Conservation (phyloP, 2,888 invertebrate species). For the Cantharis lateralis region DNA sequence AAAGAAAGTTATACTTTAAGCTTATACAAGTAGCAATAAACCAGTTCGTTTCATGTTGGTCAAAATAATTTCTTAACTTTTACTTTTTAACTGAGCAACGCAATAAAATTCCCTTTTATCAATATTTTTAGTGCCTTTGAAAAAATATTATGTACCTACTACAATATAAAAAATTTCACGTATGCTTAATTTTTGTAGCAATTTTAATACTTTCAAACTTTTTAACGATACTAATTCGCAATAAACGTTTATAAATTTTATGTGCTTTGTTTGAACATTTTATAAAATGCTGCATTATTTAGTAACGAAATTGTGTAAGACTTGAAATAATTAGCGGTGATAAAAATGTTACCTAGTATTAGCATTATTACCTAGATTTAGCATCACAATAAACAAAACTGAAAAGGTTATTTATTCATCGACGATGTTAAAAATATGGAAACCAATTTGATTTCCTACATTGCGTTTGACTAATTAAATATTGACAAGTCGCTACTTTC, state of each 20-base stretch:
- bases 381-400: neutral
- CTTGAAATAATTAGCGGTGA: neutral
- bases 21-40: neutral
- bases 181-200: neutral
- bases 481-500: neutral
- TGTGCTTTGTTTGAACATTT: neutral
- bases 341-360: neutral
- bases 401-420: neutral
- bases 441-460: neutral
- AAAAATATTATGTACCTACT: neutral
- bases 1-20: neutral
- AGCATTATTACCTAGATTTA: neutral
- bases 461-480: neutral
- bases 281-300: neutral
- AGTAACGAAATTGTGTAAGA: neutral
- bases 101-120: neutral
- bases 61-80: constrained; percentile 2
- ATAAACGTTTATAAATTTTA: neutral
- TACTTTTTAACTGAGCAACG: neutral
- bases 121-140: neutral
- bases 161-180: neutral
- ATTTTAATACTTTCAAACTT: neutral
- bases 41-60: constrained; percentile 1
- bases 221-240: neutral
- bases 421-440: neutral